These are phyloP conservation scores for Xiphias gladius DNA, from an alignment of 2,113 vertebrate species.

Conservation along the genomic window DNA sequence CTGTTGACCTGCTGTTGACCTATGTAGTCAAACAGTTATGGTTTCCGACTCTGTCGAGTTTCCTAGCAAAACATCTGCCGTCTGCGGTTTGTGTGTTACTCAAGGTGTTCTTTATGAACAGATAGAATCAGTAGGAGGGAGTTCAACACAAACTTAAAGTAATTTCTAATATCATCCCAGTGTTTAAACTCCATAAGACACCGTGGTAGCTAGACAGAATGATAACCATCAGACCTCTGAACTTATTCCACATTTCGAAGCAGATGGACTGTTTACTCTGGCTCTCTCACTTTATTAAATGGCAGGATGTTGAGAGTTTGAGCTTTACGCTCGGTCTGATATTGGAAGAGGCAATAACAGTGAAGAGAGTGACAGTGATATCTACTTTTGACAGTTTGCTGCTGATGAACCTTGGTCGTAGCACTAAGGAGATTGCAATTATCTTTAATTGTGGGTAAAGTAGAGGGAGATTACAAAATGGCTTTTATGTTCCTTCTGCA, in stretches of 20 bases:
- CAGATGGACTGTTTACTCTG: not conserved
- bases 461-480: not conserved
- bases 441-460: constrained; percentile 8
- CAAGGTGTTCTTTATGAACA: not conserved
- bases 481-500: constrained; percentile 26
- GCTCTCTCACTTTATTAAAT: not conserved
- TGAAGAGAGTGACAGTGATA: constrained; percentile 9
- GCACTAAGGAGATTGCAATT: constrained; percentile 6
- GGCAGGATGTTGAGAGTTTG: not conserved
- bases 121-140: constrained; percentile 18
- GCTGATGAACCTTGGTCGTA: not conserved
- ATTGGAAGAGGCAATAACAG: constrained; percentile 17
- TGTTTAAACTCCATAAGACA: constrained; percentile 23
- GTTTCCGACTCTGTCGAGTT: constrained; percentile 24
- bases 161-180: constrained; percentile 5
- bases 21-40: constrained; percentile 13
- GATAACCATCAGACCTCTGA: constrained; percentile 11
- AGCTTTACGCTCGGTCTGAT: constrained; percentile 11
- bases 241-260: not conserved
- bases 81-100: not conserved
- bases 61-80: constrained; percentile 2
- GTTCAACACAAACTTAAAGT: constrained; percentile 16
- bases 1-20: constrained; percentile 20
- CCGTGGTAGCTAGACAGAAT: not conserved
- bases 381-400: not conserved